A percentile compares a stretch with the other conserved stretches of the same genome.
phyloP scores from a whole-genome alignment of 2,888 invertebrate genomes.

The Diaphora mendica region DNA sequence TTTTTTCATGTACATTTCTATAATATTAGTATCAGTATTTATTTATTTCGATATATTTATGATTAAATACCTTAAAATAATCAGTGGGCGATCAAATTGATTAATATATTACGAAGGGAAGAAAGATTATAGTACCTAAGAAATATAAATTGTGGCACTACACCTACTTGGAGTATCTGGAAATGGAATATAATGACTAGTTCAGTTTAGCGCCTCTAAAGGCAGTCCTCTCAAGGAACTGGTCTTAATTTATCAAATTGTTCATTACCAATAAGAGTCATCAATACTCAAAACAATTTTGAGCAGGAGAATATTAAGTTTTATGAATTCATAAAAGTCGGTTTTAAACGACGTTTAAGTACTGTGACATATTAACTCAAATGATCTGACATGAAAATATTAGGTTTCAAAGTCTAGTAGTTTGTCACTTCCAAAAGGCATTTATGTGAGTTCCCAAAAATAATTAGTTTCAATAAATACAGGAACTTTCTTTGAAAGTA shows the following conservation, averaged over 20 bases:
- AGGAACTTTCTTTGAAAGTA: constrained; percentile 50
- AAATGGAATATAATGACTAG: constrained; percentile 68
- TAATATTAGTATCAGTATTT: constrained; percentile 43
- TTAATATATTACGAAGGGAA: constrained; percentile 49
- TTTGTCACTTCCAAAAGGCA: constrained; percentile 27
- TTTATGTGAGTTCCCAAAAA: constrained; percentile 29
- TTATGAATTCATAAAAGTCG: not conserved
- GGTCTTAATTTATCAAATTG: not conserved
- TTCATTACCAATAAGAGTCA: not conserved
- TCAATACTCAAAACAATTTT: not conserved
- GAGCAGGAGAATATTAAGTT: not conserved
- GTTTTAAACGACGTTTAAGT: not conserved
- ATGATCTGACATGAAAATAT: constrained; percentile 15
- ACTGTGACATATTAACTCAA: not conserved
- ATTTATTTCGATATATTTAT: constrained; percentile 42
- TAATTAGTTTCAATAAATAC: constrained; percentile 32
- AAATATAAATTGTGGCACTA: constrained; percentile 77
- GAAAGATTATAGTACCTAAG: constrained; percentile 58
- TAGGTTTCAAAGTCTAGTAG: constrained; percentile 15
- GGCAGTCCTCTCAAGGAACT: constrained; percentile 42
- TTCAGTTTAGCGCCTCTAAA: constrained; percentile 62
- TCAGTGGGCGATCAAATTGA: constrained; percentile 50
- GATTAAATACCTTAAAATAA: constrained; percentile 46
- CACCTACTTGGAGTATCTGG: constrained; percentile 71
- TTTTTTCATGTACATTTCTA: constrained; percentile 31